These are phyloP conservation scores for Chaenogobius annularis DNA, from an alignment of 2,113 vertebrate species.

Conservation along the genomic window DNA sequence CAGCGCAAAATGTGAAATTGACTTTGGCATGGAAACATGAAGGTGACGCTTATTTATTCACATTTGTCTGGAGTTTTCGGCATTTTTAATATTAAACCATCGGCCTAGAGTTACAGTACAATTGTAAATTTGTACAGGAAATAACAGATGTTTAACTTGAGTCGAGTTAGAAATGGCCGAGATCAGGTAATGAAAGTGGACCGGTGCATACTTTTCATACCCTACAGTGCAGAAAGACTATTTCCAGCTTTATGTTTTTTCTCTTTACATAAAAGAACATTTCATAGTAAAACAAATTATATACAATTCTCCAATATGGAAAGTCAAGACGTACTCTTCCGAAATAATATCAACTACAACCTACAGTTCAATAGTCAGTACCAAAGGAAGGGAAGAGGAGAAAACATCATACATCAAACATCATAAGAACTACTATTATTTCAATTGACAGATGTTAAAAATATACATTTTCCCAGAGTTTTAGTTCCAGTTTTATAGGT, in stretches of 20 bases:
- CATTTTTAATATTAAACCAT: neutral
- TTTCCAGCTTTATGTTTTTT: neutral
- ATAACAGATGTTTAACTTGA: neutral
- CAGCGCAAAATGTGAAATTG: constrained; percentile 4
- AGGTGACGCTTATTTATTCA: neutral
- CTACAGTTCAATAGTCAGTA: constrained; percentile 8
- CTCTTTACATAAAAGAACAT: constrained; percentile 1
- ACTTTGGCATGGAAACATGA: neutral
- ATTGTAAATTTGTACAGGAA: neutral
- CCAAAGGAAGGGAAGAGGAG: constrained; percentile 15
- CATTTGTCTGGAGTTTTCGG: constrained; percentile 4
- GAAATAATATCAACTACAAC: neutral
- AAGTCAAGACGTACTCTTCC: constrained; percentile 40
- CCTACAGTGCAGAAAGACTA: constrained; percentile 16
- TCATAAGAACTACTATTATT: neutral
- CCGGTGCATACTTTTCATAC: constrained; percentile 28
- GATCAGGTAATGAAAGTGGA: constrained; percentile 39
- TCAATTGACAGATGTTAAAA: neutral
- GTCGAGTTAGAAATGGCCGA: constrained; percentile 3
- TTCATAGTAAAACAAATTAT: neutral
- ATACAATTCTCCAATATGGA: constrained; percentile 68
- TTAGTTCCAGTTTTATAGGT: neutral
- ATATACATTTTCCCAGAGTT: neutral
- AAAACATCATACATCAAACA: neutral
- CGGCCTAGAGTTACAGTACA: neutral